Evolutionary conservation across 2,113 vertebrate species (phyloP).

Genomic region (Mola mola): DNA sequence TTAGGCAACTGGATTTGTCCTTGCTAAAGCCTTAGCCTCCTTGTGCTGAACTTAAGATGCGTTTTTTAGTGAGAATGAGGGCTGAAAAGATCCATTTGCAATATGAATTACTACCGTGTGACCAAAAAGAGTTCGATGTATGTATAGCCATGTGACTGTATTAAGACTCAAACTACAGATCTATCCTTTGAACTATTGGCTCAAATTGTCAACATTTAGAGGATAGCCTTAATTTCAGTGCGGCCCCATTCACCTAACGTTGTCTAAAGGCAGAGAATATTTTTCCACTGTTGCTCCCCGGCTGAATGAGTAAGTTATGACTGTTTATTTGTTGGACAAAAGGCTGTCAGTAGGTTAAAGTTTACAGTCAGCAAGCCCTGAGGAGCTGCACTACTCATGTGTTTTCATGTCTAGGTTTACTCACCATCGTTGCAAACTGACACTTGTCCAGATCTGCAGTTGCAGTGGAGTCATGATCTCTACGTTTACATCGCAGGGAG

Average conservation of each 20-base stretch:
- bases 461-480: slow-evolving; percentile 28
- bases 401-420: slow-evolving; percentile 54
- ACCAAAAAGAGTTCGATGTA: too few relatives aligned
- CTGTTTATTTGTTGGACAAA: slow-evolving; percentile 22
- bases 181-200: too few relatives aligned
- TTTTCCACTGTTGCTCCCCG: too few relatives aligned
- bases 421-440: slow-evolving; percentile 51
- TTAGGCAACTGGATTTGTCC: too few relatives aligned
- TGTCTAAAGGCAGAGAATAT: neutral
- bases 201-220: neutral
- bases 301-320: slow-evolving; percentile 6
- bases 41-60: too few relatives aligned
- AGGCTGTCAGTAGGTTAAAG: slow-evolving; percentile 5
- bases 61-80: too few relatives aligned
- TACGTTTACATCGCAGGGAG: slow-evolving; percentile 43
- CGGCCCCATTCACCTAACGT: neutral
- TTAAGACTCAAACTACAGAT: too few relatives aligned
- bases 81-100: too few relatives aligned
- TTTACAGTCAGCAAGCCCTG: slow-evolving; percentile 19
- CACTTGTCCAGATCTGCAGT: slow-evolving; percentile 61
- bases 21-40: too few relatives aligned
- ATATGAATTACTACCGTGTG: too few relatives aligned
- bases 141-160: too few relatives aligned
- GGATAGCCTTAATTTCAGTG: neutral
- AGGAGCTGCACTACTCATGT: slow-evolving; percentile 22